Conservation (phyloP, 2,888 invertebrate species). For the Drosophila borborema region DNA sequence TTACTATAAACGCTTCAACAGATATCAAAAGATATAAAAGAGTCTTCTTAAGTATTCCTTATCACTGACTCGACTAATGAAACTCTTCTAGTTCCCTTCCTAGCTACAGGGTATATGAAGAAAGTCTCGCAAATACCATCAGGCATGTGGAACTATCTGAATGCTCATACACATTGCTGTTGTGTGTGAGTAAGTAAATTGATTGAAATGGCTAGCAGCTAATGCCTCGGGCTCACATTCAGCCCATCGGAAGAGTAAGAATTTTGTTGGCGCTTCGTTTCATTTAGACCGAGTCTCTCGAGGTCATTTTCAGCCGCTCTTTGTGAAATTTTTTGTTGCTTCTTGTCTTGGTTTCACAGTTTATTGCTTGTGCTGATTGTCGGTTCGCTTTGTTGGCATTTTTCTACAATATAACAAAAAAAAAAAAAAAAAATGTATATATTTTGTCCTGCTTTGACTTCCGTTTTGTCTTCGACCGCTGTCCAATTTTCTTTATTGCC, state of each 20-base stretch:
- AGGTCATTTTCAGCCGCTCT: conserved; percentile 54
- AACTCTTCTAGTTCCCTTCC: not conserved
- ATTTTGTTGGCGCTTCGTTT: conserved; percentile 46
- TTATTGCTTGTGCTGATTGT: conserved; percentile 67
- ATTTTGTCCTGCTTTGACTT: conserved; percentile 35
- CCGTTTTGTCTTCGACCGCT: conserved; percentile 29
- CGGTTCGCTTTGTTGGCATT: conserved; percentile 58
- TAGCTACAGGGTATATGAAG: conserved; percentile 4
- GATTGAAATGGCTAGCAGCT: conserved; percentile 82
- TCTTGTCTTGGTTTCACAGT: conserved; percentile 37
- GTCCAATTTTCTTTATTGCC: conserved; percentile 72
- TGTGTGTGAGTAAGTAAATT: conserved; percentile 61
- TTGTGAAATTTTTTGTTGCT: conserved; percentile 43
- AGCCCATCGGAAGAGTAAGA: conserved; percentile 54
- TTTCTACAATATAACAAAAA: conserved; percentile 32
- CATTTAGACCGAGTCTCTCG: conserved; percentile 38
- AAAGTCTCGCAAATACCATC: conserved; percentile 29
- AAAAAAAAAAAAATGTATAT: conserved; percentile 1
- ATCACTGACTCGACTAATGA: not conserved
- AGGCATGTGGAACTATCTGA: conserved; percentile 35
- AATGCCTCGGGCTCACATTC: conserved; percentile 59
- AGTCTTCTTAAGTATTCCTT: no score
- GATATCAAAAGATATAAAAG: no score
- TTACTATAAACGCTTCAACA: not conserved
- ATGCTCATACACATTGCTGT: conserved; percentile 13